These are phyloP conservation scores for Mesembrinibis cayennensis DNA, from an alignment of 2,113 vertebrate species.

Conservation along the genomic window DNA sequence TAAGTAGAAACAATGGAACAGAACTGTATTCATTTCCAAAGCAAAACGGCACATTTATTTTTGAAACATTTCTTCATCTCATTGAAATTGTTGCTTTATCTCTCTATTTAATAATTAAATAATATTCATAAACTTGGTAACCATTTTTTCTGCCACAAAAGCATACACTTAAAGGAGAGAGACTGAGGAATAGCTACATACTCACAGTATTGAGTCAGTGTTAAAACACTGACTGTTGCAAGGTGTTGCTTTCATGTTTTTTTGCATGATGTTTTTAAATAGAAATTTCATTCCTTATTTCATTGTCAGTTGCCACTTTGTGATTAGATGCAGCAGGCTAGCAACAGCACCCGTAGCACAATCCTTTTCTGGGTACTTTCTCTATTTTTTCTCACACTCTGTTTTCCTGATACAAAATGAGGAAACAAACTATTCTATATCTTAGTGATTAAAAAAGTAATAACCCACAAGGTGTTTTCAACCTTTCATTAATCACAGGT, in stretches of 20 bases:
- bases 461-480: neutral
- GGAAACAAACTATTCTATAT: neutral
- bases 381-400: neutral
- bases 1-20: neutral
- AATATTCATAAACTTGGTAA: neutral
- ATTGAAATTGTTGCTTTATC: neutral
- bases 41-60: neutral
- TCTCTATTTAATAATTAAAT: neutral
- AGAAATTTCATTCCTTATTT: neutral
- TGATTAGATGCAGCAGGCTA: neutral
- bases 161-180: neutral
- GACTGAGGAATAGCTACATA: neutral
- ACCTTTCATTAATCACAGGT: neutral
- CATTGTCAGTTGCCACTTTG: neutral
- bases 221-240: neutral
- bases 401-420: neutral
- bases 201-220: neutral
- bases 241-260: neutral
- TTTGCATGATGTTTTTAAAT: neutral
- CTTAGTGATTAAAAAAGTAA: neutral
- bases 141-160: neutral
- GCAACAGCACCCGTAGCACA: fast-evolving
- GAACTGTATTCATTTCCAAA: neutral
- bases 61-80: neutral
- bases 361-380: neutral